Percentiles rank a stretch among this genome's conserved stretches.
phyloP scores from a whole-genome alignment of 2,113 vertebrate species.

The Cyphomyrus plagiostoma region DNA sequence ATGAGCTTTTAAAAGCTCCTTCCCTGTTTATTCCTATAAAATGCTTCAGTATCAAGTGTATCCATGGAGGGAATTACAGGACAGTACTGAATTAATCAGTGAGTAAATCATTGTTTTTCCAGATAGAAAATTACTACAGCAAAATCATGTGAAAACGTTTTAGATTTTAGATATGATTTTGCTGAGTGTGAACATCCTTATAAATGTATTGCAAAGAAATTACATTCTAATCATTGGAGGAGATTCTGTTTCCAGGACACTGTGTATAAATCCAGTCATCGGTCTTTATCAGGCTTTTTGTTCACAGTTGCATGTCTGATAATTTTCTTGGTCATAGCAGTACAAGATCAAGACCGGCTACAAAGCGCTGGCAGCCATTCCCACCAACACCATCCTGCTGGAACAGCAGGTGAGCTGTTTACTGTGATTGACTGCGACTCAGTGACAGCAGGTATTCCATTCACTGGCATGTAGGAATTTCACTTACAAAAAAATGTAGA shows the following conservation, averaged over 20 bases:
- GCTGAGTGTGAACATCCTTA: neutral
- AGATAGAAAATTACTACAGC: neutral
- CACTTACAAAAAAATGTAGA: too few relatives aligned
- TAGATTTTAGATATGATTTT: neutral
- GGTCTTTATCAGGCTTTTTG: neutral
- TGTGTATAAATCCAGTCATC: neutral
- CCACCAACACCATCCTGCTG: slow-evolving; percentile 88
- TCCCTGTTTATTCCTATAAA: neutral
- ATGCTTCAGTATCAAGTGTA: neutral
- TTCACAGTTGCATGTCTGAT: slow-evolving; percentile 34
- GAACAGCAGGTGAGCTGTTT: slow-evolving; percentile 89
- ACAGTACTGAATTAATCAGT: neutral
- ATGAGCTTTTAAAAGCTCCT: neutral
- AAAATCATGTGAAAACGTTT: neutral
- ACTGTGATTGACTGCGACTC: neutral
- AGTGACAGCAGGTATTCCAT: neutral
- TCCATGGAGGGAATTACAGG: neutral
- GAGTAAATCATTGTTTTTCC: neutral
- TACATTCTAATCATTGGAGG: neutral
- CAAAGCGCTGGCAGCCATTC: slow-evolving; percentile 92
- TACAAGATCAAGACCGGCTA: slow-evolving; percentile 91
- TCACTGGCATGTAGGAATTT: neutral
- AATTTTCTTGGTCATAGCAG: slow-evolving; percentile 58
- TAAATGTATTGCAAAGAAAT: neutral
- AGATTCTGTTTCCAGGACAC: neutral